Percentiles rank a stretch among this genome's conserved stretches.
Evolutionary conservation across 2,113 vertebrate species (phyloP).

Genomic region (Psittacara wagleri): DNA sequence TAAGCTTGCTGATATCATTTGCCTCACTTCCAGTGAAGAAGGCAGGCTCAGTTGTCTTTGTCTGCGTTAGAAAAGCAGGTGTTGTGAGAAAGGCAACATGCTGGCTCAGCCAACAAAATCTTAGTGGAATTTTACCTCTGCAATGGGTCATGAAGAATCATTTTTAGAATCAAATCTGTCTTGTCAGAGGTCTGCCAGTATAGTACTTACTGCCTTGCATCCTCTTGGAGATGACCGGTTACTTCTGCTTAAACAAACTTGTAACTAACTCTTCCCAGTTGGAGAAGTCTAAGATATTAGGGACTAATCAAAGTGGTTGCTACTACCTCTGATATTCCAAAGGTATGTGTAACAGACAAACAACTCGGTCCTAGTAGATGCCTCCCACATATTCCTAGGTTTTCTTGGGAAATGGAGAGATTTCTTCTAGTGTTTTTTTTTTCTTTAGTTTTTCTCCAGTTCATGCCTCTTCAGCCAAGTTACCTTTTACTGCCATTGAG

Average conservation of each 20-base stretch:
- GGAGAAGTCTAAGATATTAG: neutral
- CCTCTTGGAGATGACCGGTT: neutral
- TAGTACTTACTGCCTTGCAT: neutral
- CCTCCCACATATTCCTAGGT: neutral
- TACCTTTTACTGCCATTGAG: neutral
- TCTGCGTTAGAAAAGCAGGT: neutral
- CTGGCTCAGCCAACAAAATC: neutral
- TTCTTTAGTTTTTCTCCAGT: neutral
- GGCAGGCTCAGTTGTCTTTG: neutral
- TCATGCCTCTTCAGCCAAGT: neutral
- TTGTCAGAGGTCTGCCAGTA: neutral
- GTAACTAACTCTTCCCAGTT: neutral
- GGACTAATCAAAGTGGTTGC: neutral
- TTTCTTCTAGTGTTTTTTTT: neutral
- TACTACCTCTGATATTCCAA: neutral
- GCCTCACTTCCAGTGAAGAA: neutral
- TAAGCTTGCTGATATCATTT: neutral
- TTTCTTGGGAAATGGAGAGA: neutral
- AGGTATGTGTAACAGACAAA: neutral
- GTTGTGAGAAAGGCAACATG: neutral
- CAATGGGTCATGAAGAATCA: neutral
- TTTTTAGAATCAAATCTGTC: neutral
- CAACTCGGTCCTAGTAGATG: neutral
- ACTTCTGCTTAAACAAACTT: neutral
- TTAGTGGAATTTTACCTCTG: neutral